Evolutionary conservation across 1,140 invertebrate genomes (phyloP), one percentile per base, ranked within the genome.

Genomic region (Vanessa atalanta): DNA sequence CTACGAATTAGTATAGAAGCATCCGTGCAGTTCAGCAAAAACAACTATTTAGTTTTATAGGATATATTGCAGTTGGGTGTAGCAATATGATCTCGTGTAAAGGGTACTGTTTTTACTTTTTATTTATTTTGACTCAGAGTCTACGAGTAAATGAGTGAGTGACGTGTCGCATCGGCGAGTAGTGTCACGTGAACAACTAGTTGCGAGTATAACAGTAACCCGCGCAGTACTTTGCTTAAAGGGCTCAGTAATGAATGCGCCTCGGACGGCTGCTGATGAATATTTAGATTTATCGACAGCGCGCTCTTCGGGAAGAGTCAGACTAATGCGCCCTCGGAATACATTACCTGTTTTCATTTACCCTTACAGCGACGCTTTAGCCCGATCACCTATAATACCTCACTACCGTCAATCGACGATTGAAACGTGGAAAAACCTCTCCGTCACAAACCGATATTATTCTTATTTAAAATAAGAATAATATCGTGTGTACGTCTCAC

Each of bases 221-320:
- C 57, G 15, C 14, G 26, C 57, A n/a, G 65, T 66, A 51, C 65
- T 66, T 66, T 51, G 65, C 65, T 66, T 51, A 66, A 66, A 64
- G 69, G 47, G 20, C 15, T 31, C 60, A n/a, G 16, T 71, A 71
- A 71, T 64, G 47, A 71, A 76, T 76, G 73, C 73, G 68, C 61
- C n/a, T 75, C 63, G 66, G 75, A 76, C 70, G 69, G 70, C 63
- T 65, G 14, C 61, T 77, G 73, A 81, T 81, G 80, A 80, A 83
- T 83, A 83, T 80, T 82, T 83, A 82, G 76, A 80, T 82, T 78
- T 80, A 80, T 80, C 73, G 74, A 70, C 74, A 55, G 66, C 76
- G 65, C 67, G 72, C 71, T 60, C 55, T 31, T 61, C 57, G 57
- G 55, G 57, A 55, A 47, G n/a, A 65, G 37, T 37, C 63, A 20